Evolutionary conservation across 2,797 vertebrate genomes (phyloP).

Genomic region (Lepus townsendii): DNA sequence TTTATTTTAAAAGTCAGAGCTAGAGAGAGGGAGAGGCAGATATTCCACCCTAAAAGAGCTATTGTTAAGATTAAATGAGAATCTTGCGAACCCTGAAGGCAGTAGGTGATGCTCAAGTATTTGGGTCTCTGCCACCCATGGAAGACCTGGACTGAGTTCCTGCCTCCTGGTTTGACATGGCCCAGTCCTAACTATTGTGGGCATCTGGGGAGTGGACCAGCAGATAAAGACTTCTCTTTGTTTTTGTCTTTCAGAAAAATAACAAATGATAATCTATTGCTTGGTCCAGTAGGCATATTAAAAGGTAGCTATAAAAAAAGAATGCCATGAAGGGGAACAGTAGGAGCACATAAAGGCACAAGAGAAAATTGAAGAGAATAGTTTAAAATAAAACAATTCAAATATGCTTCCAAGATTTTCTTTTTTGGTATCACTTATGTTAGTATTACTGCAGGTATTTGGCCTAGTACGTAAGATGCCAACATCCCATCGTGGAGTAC

Average conservation of each 20-base stretch:
- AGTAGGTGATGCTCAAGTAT: too few relatives aligned
- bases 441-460: too few relatives aligned
- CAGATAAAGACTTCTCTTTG: too few relatives aligned
- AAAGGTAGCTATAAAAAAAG: not conserved
- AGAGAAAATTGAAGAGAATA: slow-evolving; percentile 2
- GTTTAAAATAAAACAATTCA: slow-evolving; percentile 11
- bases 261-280: not conserved
- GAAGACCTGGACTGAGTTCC: too few relatives aligned
- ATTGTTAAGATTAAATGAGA: not conserved
- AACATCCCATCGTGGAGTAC: too few relatives aligned
- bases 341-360: not conserved
- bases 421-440: slow-evolving; percentile 19
- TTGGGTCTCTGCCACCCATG: too few relatives aligned
- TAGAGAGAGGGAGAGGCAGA: not conserved
- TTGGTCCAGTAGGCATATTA: not conserved
- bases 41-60: not conserved
- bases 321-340: not conserved
- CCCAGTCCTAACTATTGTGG: too few relatives aligned
- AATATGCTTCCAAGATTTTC: slow-evolving; percentile 42
- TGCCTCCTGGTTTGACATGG: too few relatives aligned
- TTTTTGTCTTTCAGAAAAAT: too few relatives aligned
- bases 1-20: not conserved
- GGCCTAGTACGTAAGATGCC: too few relatives aligned
- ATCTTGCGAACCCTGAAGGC: not conserved
- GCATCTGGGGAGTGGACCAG: too few relatives aligned